phyloP scores from a whole-genome alignment of 2,797 vertebrate species.

The Galagoides demidoff region DNA sequence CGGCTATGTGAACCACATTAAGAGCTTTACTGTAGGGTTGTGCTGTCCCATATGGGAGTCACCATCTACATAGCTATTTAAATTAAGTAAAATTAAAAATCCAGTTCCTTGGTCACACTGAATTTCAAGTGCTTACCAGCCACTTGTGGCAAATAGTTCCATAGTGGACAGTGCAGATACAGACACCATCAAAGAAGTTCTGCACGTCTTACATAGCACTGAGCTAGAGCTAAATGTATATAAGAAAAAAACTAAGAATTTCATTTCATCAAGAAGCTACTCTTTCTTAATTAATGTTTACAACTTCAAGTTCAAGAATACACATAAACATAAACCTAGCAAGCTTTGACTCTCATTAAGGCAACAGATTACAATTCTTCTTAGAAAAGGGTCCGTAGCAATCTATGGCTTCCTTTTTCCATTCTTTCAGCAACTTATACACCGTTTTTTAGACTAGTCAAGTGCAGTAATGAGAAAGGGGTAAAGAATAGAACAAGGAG shows the following conservation, averaged over 20 bases:
- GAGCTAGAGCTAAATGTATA: background rate
- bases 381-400: background rate
- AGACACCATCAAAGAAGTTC: background rate
- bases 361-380: background rate
- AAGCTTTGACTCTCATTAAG: background rate
- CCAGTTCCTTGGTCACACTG: background rate
- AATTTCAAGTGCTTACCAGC: background rate
- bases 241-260: slow-evolving; percentile 48
- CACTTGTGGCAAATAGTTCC: background rate
- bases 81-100: slow-evolving; percentile 8
- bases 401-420: background rate
- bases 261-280: slow-evolving; percentile 9
- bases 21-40: background rate
- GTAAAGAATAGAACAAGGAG: background rate
- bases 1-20: background rate
- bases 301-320: background rate
- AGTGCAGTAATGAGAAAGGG: background rate
- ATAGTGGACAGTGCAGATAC: background rate
- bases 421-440: slow-evolving; percentile 48
- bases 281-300: slow-evolving; percentile 48
- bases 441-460: background rate
- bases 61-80: background rate
- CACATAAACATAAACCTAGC: background rate
- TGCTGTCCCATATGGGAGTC: background rate
- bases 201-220: background rate